Base-by-base conservation (phyloP, 1,140 invertebrate genomes). In the Nasonia longicornis region DNA sequence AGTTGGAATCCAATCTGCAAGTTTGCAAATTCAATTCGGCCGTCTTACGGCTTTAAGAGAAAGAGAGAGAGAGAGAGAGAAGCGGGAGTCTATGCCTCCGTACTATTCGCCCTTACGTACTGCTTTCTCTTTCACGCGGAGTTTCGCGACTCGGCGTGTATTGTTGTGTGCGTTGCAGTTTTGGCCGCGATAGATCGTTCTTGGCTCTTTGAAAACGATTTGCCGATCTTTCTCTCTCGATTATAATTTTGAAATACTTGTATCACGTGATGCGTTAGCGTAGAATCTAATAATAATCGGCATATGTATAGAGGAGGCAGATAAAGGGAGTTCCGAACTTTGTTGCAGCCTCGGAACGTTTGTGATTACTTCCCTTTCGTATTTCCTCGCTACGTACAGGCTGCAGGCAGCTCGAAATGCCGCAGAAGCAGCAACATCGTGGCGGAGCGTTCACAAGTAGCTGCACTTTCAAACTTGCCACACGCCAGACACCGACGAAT, bases 1-100 rank as follows among this genome's bases (percentile, higher is more conserved):
- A 91, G 90, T 91, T 91, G 90, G 89, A 91, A 91, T 91, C 89
- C 90, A 91, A 91, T 91, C 90, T 91, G 90, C 90, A 91, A 91
- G 89, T 91, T 91, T 91, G 90, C 88, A 91, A 91, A 91, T 91
- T 91, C 90, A 89, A 91, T 91, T 90, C 90, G 86, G 81, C 84
- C 82, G 85, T 86, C 85, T 86, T 86, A 82, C 83, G 64, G 81
- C 81, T 82, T 82, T 79, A 70, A 75, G 72, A 75, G 77, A 83
- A 71, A 72, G 75, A 52, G 77, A 73, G 35, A 67, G 35, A 48
- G 7, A 7, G 26, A 45, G 38, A 31, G 38, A 48, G 38, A 31
- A 8, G 14, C 48, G 4, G 52, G 52, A 58, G 52, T 58, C 52
- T 58, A 58, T 26, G 52, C 6, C 52, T 58, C 52, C 3, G 52